phyloP scores from a whole-genome alignment of 2,888 invertebrate species.

The Teleiodes luculella region DNA sequence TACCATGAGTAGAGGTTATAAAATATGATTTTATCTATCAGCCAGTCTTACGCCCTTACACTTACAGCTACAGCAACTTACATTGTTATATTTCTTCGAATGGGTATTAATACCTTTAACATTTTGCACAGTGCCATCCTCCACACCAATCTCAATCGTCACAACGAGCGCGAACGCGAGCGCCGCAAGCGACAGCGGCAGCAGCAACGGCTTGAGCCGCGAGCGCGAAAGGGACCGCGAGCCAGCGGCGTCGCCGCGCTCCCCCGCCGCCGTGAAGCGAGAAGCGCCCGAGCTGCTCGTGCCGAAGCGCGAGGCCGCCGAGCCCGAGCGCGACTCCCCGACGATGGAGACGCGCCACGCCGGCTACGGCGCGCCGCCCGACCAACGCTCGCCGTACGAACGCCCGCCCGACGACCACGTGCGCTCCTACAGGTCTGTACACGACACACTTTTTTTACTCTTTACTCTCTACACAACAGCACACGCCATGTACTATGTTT shows the following conservation, averaged over 20 bases:
- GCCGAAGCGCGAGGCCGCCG: slow-evolving; percentile 82
- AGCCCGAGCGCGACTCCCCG: slow-evolving; percentile 84
- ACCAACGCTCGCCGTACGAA: slow-evolving; percentile 83
- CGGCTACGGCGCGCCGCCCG: slow-evolving; percentile 82
- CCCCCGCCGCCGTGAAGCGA: slow-evolving; percentile 66
- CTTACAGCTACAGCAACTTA: no score
- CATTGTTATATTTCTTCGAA: no score
- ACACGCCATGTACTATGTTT: slow-evolving; percentile 2
- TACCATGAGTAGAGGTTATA: no score
- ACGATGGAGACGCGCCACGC: slow-evolving; percentile 85
- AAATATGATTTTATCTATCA: no score
- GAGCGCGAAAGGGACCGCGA: slow-evolving; percentile 39
- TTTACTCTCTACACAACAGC: background rate
- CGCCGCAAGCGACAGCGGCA: slow-evolving; percentile 24
- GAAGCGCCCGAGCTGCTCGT: slow-evolving; percentile 79
- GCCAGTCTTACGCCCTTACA: no score
- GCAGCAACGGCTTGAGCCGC: slow-evolving; percentile 32
- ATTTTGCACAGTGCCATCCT: slow-evolving; percentile 21
- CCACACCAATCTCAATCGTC: slow-evolving; percentile 5
- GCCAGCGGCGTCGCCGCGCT: slow-evolving; percentile 41
- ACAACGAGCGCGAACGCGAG: slow-evolving; percentile 17
- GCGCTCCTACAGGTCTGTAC: slow-evolving; percentile 73
- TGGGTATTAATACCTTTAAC: no score
- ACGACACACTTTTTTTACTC: slow-evolving; percentile 40
- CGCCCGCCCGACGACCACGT: slow-evolving; percentile 81